phyloP scores from a whole-genome alignment of 1,140 invertebrate species.

The Drosophila leontia region DNA sequence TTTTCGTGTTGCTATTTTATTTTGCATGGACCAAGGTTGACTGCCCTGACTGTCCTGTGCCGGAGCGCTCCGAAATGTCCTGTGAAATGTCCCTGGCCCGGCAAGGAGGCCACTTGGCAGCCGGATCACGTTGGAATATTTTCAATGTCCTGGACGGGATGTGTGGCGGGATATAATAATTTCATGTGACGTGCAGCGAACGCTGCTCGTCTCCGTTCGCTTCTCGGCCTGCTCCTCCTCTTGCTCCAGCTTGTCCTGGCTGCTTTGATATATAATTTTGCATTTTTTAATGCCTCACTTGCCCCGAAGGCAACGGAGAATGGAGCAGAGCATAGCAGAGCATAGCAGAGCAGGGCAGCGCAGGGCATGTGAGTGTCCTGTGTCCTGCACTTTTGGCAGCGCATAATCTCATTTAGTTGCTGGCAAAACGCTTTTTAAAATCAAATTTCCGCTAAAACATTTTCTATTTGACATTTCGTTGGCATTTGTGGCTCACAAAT shows the following conservation, averaged over 20 bases:
- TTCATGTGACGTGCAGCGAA: constrained; percentile 74
- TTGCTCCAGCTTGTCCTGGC: constrained; percentile 45
- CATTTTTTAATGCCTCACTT: constrained; percentile 82
- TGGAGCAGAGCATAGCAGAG: not conserved
- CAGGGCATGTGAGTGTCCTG: constrained; percentile 55
- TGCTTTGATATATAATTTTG: constrained; percentile 83
- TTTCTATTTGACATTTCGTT: constrained; percentile 72
- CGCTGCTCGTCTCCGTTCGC: constrained; percentile 31
- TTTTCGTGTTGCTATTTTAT: constrained; percentile 76
- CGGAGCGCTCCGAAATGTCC: constrained; percentile 20
- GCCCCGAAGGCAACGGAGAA: constrained; percentile 52
- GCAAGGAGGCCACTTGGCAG: constrained; percentile 59
- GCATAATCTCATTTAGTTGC: constrained; percentile 84
- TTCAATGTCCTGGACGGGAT: constrained; percentile 65
- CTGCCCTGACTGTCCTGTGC: constrained; percentile 20
- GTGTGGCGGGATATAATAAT: constrained; percentile 76
- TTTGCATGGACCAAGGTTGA: constrained; percentile 60
- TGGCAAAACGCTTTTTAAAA: constrained; percentile 83
- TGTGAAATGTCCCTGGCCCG: constrained; percentile 26
- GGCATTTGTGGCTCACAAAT: constrained; percentile 62
- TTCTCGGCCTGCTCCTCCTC: not conserved
- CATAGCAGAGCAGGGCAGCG: not conserved
- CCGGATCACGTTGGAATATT: constrained; percentile 76
- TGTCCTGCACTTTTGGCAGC: constrained; percentile 75
- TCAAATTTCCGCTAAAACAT: constrained; percentile 84